Conservation (phyloP, 2,113 vertebrate species). For the Ceyx cyanopectus region DNA sequence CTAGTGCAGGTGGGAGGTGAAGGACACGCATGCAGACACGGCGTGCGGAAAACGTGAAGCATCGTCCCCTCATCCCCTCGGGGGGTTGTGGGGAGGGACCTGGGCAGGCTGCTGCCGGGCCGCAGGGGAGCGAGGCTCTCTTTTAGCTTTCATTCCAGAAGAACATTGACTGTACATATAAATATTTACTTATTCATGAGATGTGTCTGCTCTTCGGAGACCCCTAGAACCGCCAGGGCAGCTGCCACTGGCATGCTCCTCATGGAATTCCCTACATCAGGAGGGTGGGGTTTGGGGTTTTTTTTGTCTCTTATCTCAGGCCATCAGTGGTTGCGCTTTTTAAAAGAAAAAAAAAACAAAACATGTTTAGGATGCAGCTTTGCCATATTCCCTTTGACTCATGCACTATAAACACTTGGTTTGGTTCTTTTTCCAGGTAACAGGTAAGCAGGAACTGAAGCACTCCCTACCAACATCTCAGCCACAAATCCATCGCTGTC, state of each 20-base stretch:
- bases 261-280: neutral
- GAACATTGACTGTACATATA: slow-evolving; percentile 74
- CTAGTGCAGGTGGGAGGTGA: slow-evolving; percentile 39
- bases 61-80: neutral
- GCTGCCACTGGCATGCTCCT: neutral
- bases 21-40: slow-evolving; percentile 59
- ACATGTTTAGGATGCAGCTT: slow-evolving; percentile 43
- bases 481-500: neutral
- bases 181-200: slow-evolving; percentile 73
- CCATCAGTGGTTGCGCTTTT: slow-evolving; percentile 12
- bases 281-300: neutral
- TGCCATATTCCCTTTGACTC: slow-evolving; percentile 51
- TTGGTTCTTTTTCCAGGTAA: neutral
- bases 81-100: neutral
- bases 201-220: slow-evolving; percentile 71
- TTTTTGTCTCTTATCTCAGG: neutral
- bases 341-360: neutral
- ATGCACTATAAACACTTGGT: slow-evolving; percentile 31
- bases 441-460: slow-evolving; percentile 60
- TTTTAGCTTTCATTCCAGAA: slow-evolving; percentile 46
- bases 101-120: neutral
- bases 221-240: slow-evolving; percentile 44
- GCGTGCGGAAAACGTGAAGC: slow-evolving; percentile 50
- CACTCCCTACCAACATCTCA: slow-evolving; percentile 60
- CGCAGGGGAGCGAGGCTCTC: neutral